Evolutionary conservation across 2,888 invertebrate genomes (phyloP).

Genomic region (Brachynemurus nebulosus): DNA sequence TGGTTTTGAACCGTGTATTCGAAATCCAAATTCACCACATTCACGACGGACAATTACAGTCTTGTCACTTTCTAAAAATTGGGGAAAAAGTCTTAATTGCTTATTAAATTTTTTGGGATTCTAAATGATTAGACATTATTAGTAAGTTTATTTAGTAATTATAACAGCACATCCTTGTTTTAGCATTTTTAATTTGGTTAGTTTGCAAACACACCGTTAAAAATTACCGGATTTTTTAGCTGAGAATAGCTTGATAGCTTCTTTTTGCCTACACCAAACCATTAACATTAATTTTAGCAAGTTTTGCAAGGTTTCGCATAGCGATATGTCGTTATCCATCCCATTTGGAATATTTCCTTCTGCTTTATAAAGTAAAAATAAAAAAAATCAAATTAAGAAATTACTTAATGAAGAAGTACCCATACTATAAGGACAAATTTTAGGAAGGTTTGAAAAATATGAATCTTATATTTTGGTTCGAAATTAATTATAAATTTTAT

Average conservation of each 20-base stretch:
- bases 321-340: conserved; percentile 28
- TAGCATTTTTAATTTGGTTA: background rate
- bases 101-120: too few relatives aligned
- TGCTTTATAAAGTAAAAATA: too few relatives aligned
- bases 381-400: too few relatives aligned
- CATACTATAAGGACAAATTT: too few relatives aligned
- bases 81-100: too few relatives aligned
- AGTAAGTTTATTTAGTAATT: background rate
- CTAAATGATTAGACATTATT: too few relatives aligned
- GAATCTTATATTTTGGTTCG: too few relatives aligned
- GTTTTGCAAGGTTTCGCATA: conserved; percentile 57
- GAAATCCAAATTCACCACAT: conserved; percentile 84
- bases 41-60: conserved; percentile 69
- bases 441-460: too few relatives aligned
- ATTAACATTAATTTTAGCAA: conserved; percentile 68
- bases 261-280: conserved; percentile 67
- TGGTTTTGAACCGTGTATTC: conserved; percentile 89
- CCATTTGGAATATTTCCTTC: background rate
- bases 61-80: conserved; percentile 68
- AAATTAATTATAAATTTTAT: too few relatives aligned
- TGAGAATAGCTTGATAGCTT: conserved; percentile 51
- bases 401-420: too few relatives aligned
- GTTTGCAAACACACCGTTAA: conserved; percentile 10
- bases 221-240: conserved; percentile 32
- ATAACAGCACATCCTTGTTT: background rate